Evolutionary conservation across 2,797 vertebrate species (phyloP).

Genomic region (Pteronotus mesoamericanus): DNA sequence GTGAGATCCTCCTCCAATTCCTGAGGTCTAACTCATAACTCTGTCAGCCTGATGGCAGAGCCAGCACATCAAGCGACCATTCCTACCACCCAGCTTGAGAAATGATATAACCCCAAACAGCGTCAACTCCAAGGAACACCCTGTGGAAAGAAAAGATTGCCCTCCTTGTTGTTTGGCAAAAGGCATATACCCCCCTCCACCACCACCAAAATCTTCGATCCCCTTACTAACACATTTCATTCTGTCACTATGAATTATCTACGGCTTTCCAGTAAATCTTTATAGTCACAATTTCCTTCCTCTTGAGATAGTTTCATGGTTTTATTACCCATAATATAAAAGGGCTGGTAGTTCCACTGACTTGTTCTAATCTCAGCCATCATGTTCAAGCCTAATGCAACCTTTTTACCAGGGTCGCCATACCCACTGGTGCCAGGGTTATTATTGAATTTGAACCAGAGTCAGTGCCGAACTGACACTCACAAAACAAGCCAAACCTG

Average conservation of each 20-base stretch:
- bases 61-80: neutral
- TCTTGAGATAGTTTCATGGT: neutral
- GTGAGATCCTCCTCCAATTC: neutral
- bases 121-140: neutral
- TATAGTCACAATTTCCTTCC: neutral
- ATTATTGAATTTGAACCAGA: neutral
- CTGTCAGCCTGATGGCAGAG: neutral
- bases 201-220: neutral
- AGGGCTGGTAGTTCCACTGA: neutral
- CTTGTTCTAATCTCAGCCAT: neutral
- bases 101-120: neutral
- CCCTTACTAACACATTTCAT: neutral
- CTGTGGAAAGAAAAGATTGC: neutral
- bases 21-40: neutral
- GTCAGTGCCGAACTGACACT: neutral
- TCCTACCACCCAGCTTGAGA: neutral
- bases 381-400: neutral
- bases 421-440: neutral
- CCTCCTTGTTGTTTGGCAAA: neutral
- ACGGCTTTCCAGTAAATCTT: neutral
- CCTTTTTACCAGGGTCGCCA: neutral
- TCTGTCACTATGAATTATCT: neutral
- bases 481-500: neutral
- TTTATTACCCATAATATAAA: neutral
- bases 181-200: neutral